phyloP scores from a whole-genome alignment of 2,113 vertebrate genomes.

The Chrysochloris asiatica region DNA sequence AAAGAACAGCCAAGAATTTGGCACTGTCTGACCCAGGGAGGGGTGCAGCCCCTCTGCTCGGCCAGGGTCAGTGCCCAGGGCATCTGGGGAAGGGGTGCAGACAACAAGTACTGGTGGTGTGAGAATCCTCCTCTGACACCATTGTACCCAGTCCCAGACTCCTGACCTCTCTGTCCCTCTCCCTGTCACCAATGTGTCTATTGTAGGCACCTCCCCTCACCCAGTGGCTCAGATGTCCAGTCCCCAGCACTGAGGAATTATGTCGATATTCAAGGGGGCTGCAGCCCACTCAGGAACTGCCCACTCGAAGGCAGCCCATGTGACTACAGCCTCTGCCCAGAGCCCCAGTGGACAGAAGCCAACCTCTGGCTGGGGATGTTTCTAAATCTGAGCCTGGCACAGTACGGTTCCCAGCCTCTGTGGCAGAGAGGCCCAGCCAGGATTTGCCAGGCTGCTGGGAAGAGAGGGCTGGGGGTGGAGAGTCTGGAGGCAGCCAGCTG shows the following conservation, averaged over 20 bases:
- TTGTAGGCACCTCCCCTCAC: not conserved
- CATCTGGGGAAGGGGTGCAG: not conserved
- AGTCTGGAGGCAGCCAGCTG: constrained; percentile 55
- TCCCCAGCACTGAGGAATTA: not conserved
- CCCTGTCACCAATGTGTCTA: accelerated
- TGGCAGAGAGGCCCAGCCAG: constrained; percentile 60
- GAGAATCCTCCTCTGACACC: not conserved
- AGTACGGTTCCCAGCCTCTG: constrained; percentile 75
- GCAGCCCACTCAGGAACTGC: constrained; percentile 53
- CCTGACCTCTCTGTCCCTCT: not conserved
- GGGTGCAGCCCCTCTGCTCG: not conserved
- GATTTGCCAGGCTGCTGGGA: not conserved
- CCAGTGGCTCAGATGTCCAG: not conserved
- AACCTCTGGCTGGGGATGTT: constrained; percentile 67
- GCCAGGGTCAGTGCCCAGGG: not conserved
- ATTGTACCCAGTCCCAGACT: not conserved
- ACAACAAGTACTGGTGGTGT: not conserved
- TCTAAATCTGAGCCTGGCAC: constrained; percentile 73
- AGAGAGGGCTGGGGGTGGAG: not conserved
- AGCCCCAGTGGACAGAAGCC: constrained; percentile 40
- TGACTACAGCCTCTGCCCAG: constrained; percentile 57
- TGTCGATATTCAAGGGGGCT: constrained; percentile 46
- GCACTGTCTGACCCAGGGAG: accelerated
- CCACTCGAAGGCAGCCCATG: constrained; percentile 47
- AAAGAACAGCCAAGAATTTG: not conserved